phyloP scores from a whole-genome alignment of 2,113 vertebrate species.

The Microcebus murinus region DNA sequence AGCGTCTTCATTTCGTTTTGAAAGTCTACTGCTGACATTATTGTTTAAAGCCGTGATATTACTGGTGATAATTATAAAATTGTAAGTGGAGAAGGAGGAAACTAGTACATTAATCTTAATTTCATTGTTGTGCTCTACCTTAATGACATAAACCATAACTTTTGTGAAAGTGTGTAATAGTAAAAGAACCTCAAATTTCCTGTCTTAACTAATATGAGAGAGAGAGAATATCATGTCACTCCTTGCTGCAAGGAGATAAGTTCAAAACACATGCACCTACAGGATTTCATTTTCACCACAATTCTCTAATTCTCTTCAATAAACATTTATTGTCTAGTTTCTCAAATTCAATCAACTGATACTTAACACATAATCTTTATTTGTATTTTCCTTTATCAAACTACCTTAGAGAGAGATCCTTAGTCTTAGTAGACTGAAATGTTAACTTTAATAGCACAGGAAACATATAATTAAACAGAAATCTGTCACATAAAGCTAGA shows the following conservation, averaged over 20 bases:
- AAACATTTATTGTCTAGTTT: not conserved
- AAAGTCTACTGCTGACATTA: not conserved
- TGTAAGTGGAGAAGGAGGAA: not conserved
- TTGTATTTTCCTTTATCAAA: not conserved
- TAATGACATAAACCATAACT: not conserved
- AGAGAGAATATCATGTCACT: conserved; percentile 65
- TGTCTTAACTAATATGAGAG: rapidly evolving
- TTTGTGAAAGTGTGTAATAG: conserved; percentile 67
- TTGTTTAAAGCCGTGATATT: not conserved
- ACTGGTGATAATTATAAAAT: not conserved
- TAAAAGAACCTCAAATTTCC: conserved; percentile 58
- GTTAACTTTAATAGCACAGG: not conserved
- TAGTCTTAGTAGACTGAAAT: not conserved
- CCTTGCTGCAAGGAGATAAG: conserved; percentile 38
- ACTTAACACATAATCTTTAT: not conserved
- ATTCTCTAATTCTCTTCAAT: not conserved
- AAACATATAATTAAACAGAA: not conserved
- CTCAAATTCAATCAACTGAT: not conserved
- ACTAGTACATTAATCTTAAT: not conserved
- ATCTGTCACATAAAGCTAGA: not conserved
- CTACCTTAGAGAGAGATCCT: not conserved
- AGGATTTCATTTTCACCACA: not conserved
- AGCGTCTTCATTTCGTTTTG: not conserved
- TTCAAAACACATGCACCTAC: not conserved
- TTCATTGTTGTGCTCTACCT: not conserved